Percentiles rank a stretch among this genome's conserved stretches.
Conservation (phyloP, 2,113 vertebrate genomes). For the Reinhardtius hippoglossoides region DNA sequence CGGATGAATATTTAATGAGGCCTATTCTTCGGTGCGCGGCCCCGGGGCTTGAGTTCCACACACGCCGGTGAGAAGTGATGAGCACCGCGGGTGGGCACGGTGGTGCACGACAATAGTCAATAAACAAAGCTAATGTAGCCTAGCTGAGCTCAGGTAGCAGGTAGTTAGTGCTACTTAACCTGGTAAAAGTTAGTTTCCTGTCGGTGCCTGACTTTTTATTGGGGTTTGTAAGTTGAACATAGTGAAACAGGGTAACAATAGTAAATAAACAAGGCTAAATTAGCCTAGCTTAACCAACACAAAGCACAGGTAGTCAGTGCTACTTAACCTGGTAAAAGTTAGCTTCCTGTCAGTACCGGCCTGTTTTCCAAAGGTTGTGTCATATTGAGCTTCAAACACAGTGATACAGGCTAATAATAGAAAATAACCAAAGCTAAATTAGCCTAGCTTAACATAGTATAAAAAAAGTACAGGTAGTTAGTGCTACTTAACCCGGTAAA, state of each 20-base stretch:
- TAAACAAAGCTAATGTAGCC: not conserved
- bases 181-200: too few relatives aligned
- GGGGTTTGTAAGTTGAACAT: too few relatives aligned
- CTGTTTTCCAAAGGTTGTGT: too few relatives aligned
- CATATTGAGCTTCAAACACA: too few relatives aligned
- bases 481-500: too few relatives aligned
- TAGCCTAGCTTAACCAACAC: not conserved
- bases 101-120: not conserved
- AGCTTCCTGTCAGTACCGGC: too few relatives aligned
- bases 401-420: not conserved
- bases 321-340: too few relatives aligned
- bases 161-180: too few relatives aligned
- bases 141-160: not conserved
- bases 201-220: too few relatives aligned
- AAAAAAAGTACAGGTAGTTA: too few relatives aligned
- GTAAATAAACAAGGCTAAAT: not conserved
- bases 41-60: conserved; percentile 78
- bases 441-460: not conserved
- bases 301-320: too few relatives aligned
- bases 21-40: conserved; percentile 68
- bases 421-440: not conserved
- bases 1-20: conserved; percentile 80
- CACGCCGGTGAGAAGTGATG: conserved; percentile 59
- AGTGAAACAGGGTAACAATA: not conserved
- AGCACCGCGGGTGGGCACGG: conserved; percentile 64